Evolutionary conservation across 2,888 invertebrate genomes (phyloP), one percentile per base, ranked within the genome.

Genomic region (Drosophila anceps): DNA sequence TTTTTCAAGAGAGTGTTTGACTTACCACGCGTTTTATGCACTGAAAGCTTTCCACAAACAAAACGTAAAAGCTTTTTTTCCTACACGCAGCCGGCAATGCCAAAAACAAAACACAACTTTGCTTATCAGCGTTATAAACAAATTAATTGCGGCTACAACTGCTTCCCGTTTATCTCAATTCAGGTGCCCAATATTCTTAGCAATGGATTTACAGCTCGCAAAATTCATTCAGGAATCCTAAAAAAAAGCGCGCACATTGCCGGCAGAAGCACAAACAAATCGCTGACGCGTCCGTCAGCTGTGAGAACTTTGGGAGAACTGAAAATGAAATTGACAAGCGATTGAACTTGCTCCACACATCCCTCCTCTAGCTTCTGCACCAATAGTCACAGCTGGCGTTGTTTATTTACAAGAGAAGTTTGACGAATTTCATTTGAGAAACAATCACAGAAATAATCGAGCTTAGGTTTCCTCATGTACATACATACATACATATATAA

Each of bases 261-360:
- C 84, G 79, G 69, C 70, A 69, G 69, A 73, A 39, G 50, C 20
- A 43, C 33, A n/a, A 73, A 64, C 50, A 72, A 66, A 35, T 61
- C 51, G 35, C 20, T 15, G 10, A 39, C 20, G 75, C 80, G 82
- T 81, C 76, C 69, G 72, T 54, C 81, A 84, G 79, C 88, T 84
- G 74, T 76, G 81, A 73, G 71, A 84, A 82, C 84, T 70, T 48
- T 61, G n/a, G 46, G 72, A 69, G 61, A 71, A 84, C 68, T 79
- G 50, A 81, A 72, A 20, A 29, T n/a, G 35, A 31, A 61, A n/a
- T 43, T 29, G 31, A 27, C 20, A 37, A 41, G 10, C 51, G 50
- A 53, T 33, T 39, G 57, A 66, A 70, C 58, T 37, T 41, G 31
- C 24, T 37, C 10, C 33, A 15, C 51, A 50, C 50, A 41, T 31